A percentile compares a stretch with the other conserved stretches of the same genome.
phyloP scores from a whole-genome alignment of 1,140 invertebrate species.

The Hydropsyche tenuis region DNA sequence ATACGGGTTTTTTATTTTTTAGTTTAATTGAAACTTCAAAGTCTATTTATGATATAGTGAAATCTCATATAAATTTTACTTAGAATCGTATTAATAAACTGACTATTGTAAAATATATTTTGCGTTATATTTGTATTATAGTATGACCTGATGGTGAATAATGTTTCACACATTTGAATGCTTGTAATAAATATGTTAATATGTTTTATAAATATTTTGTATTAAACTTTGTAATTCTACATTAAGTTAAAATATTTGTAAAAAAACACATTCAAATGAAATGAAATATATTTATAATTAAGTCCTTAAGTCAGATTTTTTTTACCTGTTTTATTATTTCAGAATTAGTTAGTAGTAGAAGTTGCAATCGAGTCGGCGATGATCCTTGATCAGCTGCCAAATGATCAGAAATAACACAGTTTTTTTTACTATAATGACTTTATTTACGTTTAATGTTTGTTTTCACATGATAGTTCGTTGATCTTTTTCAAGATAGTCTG shows the following conservation, averaged over 20 bases:
- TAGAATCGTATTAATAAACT: no score
- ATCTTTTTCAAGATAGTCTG: no score
- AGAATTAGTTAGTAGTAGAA: no score
- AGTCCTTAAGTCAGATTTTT: not conserved
- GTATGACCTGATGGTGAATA: no score
- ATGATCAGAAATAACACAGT: no score
- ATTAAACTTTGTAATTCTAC: conserved; percentile 22
- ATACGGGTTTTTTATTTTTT: conserved; percentile 37
- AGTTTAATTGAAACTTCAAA: conserved; percentile 4
- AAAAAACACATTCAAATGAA: conserved; percentile 4
- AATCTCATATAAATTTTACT: no score
- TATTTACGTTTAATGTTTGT: no score
- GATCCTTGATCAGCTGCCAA: no score
- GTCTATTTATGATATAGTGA: no score
- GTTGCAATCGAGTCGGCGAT: no score
- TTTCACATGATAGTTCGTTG: no score
- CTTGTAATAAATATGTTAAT: conserved; percentile 22
- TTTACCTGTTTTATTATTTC: conserved; percentile 15
- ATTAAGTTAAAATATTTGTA: conserved; percentile 26
- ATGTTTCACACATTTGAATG: not conserved
- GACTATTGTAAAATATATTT: not conserved
- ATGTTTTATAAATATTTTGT: conserved; percentile 39
- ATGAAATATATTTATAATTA: conserved; percentile 31
- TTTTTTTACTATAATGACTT: no score
- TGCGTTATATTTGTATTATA: conserved; percentile 24